Conservation (phyloP, 1,140 invertebrate genomes). For the Diabrotica virgifera region DNA sequence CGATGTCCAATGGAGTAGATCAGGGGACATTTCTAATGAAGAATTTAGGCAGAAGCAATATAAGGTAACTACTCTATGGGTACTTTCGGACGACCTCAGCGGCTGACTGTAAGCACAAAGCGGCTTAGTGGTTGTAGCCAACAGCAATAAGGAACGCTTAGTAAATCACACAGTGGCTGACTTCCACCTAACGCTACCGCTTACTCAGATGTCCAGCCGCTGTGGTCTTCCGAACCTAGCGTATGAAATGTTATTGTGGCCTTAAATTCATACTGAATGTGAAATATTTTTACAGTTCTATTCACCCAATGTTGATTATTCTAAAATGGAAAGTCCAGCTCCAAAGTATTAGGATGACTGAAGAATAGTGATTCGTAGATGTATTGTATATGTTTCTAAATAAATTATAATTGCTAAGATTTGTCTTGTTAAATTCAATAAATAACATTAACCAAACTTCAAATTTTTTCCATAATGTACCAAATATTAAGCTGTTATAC, state of each 20-base stretch:
- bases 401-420: background rate
- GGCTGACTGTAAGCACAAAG: too few species aligned
- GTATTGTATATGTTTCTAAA: background rate
- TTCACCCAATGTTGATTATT: constrained; percentile 61
- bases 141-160: background rate
- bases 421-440: too few species aligned
- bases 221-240: too few species aligned
- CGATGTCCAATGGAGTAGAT: constrained; percentile 74
- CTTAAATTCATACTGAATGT: background rate
- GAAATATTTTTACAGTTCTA: constrained; percentile 59
- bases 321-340: constrained; percentile 58
- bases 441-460: too few species aligned
- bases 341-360: constrained; percentile 57
- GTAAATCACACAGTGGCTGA: too few species aligned
- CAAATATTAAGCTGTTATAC: too few species aligned
- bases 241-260: background rate
- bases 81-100: background rate
- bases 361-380: background rate
- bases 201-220: background rate
- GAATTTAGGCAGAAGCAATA: constrained; percentile 76
- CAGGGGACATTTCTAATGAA: constrained; percentile 76
- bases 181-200: background rate
- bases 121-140: too few species aligned
- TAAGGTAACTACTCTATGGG: constrained; percentile 58
- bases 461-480: too few species aligned